These are phyloP conservation scores for Podarcis raffonei DNA, from an alignment of 2,113 vertebrate genomes.

Conservation along the genomic window DNA sequence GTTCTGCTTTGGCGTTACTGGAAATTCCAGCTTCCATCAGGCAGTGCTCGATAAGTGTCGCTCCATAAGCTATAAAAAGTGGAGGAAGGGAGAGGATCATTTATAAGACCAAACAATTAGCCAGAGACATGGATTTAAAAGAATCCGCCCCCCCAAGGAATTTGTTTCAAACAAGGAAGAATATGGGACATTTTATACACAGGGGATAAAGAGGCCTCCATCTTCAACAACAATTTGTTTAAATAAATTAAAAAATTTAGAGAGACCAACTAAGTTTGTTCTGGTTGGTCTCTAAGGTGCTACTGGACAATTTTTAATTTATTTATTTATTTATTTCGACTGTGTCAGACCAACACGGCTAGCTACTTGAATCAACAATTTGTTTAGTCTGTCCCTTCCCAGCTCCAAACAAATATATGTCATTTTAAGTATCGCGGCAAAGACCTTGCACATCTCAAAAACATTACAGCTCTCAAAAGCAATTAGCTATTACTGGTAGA, in stretches of 20 bases:
- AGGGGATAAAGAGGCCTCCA: not conserved
- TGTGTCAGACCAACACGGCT: too few relatives aligned
- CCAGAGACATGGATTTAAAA: fast-evolving
- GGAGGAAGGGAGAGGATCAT: not conserved
- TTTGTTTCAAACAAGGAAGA: not conserved
- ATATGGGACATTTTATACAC: not conserved
- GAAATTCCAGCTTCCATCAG: constrained; percentile 87
- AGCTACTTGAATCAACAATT: too few relatives aligned
- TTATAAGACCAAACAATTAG: not conserved
- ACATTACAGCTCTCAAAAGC: not conserved
- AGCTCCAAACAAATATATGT: not conserved
- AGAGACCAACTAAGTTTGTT: too few relatives aligned
- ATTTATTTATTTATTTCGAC: too few relatives aligned
- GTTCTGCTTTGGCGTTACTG: constrained; percentile 83
- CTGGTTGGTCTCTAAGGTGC: too few relatives aligned
- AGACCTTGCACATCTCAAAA: not conserved
- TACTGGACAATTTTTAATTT: too few relatives aligned
- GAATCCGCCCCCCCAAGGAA: too few relatives aligned
- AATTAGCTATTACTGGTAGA: not conserved
- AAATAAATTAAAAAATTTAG: too few relatives aligned
- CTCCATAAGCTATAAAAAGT: constrained; percentile 85
- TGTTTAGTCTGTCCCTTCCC: too few relatives aligned
- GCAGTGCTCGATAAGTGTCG: constrained; percentile 94
- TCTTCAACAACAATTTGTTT: not conserved
- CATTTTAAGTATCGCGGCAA: not conserved